Percentiles rank a stretch among this genome's conserved stretches.
Conservation (phyloP, 2,888 invertebrate species). For the Andrena trimmerana region DNA sequence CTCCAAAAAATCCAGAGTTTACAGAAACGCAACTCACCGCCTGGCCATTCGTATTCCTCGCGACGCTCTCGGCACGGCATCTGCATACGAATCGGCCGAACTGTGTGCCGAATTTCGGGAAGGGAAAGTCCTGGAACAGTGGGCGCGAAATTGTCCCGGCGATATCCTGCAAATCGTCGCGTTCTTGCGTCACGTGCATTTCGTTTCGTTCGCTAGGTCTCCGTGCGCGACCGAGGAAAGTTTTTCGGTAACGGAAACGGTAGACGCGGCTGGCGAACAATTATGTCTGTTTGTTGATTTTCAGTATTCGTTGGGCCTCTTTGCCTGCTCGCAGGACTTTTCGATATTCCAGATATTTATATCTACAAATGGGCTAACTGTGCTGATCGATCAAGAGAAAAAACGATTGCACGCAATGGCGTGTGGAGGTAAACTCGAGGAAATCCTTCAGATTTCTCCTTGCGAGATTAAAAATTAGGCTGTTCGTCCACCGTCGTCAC, state of each 20-base stretch:
- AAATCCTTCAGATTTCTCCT: no score
- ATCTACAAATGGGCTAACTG: background rate
- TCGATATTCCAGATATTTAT: background rate
- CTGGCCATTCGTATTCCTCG: conserved; percentile 63
- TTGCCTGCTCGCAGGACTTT: background rate
- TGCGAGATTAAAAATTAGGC: no score
- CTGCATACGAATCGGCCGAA: conserved; percentile 63
- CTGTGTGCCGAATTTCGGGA: conserved; percentile 53
- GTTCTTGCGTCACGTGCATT: background rate
- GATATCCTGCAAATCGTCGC: conserved; percentile 24
- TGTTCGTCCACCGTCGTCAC: no score
- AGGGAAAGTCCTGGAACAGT: conserved; percentile 63
- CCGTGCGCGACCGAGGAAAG: background rate
- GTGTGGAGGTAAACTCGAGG: no score
- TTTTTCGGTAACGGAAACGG: background rate
- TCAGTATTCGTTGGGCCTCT: background rate
- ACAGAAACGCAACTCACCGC: conserved; percentile 34
- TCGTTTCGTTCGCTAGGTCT: background rate
- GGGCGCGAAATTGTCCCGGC: conserved; percentile 20
- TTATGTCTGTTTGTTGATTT: background rate
- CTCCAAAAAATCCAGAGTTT: conserved; percentile 27
- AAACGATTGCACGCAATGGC: no score
- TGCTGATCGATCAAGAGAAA: no score
- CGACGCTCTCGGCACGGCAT: conserved; percentile 16
- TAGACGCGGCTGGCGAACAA: background rate